phyloP scores from a whole-genome alignment of 2,113 vertebrate genomes.

The Colius striatus region DNA sequence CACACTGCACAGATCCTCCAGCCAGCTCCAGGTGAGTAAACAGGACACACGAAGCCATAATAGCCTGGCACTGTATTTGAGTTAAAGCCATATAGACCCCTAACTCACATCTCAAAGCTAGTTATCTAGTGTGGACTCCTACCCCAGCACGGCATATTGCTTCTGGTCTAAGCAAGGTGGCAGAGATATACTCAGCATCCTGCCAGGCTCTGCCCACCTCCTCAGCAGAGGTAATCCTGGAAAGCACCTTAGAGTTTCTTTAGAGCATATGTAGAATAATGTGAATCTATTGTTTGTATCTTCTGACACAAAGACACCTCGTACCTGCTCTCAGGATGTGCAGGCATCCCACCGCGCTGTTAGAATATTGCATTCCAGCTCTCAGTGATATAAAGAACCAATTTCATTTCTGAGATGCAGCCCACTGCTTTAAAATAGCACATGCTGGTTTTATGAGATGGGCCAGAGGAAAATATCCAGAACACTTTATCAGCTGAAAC shows the following conservation, averaged over 20 bases:
- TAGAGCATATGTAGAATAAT: not conserved
- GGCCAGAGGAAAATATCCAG: slow-evolving; percentile 5
- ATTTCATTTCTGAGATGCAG: not conserved
- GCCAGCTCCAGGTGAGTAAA: not conserved
- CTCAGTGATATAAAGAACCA: not conserved
- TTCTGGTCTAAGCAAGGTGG: not conserved
- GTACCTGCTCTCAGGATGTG: not conserved
- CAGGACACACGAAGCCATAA: not conserved
- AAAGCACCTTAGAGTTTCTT: not conserved
- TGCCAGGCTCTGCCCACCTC: not conserved
- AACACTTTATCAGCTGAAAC: slow-evolving; percentile 26
- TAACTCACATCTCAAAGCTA: not conserved
- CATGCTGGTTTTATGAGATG: not conserved
- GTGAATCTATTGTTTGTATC: not conserved
- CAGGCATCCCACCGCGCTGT: not conserved
- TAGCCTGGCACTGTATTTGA: not conserved
- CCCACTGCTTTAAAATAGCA: not conserved
- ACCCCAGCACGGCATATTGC: no score
- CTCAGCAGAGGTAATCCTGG: not conserved
- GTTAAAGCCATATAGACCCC: not conserved
- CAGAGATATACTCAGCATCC: not conserved
- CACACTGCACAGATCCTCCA: not conserved
- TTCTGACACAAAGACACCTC: not conserved
- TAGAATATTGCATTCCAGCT: not conserved
- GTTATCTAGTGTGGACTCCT: not conserved